Percentiles rank a stretch among this genome's conserved stretches.
Conservation (phyloP, 2,797 vertebrate genomes). For the Diplodus puntazzo region DNA sequence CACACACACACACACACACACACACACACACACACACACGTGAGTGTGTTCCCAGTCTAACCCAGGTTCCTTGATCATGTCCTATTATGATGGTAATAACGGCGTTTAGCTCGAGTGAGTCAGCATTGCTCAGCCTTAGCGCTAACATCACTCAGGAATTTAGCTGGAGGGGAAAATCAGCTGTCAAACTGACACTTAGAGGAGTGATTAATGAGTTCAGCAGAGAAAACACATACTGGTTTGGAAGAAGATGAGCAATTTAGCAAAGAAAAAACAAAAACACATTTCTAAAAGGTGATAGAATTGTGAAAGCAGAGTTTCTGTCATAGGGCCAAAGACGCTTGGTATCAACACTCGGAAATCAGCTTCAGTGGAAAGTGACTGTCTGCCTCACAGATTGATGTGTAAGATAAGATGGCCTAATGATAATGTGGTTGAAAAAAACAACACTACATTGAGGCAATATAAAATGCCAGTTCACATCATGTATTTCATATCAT, state of each 20-base stretch:
- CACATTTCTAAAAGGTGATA: no score
- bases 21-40: conserved; percentile 9
- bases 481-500: no score
- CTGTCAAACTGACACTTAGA: conserved; percentile 24
- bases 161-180: conserved; percentile 46
- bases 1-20: not conserved
- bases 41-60: conserved; percentile 10
- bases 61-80: conserved; percentile 63
- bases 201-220: conserved; percentile 25
- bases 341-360: not conserved
- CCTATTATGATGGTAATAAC: conserved; percentile 63
- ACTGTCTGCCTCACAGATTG: not conserved
- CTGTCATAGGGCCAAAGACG: conserved; percentile 6
- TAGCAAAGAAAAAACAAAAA: not conserved
- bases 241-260: conserved; percentile 1
- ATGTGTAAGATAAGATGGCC: not conserved
- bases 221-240: conserved; percentile 2
- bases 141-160: conserved; percentile 56
- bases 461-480: no score
- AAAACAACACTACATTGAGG: no score
- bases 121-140: conserved; percentile 26
- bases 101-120: conserved; percentile 57
- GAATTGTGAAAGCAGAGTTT: not conserved
- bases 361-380: not conserved
- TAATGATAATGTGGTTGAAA: not conserved